These are phyloP conservation scores for Falcaria lacertinaria DNA, from an alignment of 2,888 invertebrate genomes.

Conservation along the genomic window DNA sequence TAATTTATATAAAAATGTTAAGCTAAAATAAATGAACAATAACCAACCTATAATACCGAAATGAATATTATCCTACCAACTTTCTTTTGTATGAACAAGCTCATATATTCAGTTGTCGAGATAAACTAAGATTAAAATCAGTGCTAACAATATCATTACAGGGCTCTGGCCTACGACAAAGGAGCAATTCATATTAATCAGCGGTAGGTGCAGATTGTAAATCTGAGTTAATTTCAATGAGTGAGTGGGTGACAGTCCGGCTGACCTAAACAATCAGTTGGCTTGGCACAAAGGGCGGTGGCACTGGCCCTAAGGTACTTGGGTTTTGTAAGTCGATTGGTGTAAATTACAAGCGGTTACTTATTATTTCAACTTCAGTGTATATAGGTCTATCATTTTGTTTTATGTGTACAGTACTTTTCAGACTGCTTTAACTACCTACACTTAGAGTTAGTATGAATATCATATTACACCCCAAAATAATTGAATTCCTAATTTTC, in stretches of 20 bases:
- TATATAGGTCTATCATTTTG: too few relatives aligned
- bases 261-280: conserved; percentile 57
- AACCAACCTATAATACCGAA: neutral
- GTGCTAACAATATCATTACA: conserved; percentile 44
- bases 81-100: neutral
- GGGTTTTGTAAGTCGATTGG: conserved; percentile 26
- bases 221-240: conserved; percentile 65
- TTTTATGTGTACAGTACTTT: too few relatives aligned
- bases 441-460: too few relatives aligned
- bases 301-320: conserved; percentile 35
- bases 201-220: conserved; percentile 46
- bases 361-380: neutral
- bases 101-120: neutral
- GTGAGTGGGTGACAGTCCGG: conserved; percentile 60
- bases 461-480: too few relatives aligned
- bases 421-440: too few relatives aligned
- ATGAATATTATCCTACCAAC: neutral
- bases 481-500: too few relatives aligned
- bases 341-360: conserved; percentile 24
- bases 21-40: neutral
- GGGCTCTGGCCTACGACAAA: neutral
- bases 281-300: conserved; percentile 51
- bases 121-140: conserved; percentile 31
- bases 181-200: conserved; percentile 41
- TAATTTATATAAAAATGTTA: too few relatives aligned